Evolutionary conservation across 2,113 vertebrate genomes (phyloP).

Genomic region (Tringa solitaria): DNA sequence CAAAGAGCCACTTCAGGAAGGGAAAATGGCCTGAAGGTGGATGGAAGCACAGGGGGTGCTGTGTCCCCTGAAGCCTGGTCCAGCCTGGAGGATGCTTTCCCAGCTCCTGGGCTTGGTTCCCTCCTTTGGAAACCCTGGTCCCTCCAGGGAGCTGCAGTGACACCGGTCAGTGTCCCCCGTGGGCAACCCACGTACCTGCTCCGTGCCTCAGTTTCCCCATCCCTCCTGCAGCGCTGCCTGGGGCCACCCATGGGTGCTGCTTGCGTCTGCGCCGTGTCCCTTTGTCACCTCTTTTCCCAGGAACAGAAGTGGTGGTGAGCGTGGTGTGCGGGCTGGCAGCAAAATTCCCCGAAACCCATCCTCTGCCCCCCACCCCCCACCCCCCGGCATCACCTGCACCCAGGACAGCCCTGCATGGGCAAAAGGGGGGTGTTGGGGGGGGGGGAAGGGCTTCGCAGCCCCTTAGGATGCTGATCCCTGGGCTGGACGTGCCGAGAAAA

Average conservation of each 20-base stretch:
- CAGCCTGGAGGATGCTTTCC: neutral
- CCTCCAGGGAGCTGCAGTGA: neutral
- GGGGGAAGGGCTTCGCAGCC: neutral
- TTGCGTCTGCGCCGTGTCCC: accelerated
- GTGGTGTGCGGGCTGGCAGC: accelerated
- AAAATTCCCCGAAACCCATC: neutral
- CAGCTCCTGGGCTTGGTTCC: neutral
- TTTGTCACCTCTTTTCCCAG: neutral
- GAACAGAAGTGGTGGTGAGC: neutral
- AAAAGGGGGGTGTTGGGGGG: too few relatives aligned
- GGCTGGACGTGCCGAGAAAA: neutral
- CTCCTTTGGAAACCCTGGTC: accelerated
- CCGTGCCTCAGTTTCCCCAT: neutral
- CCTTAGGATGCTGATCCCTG: neutral
- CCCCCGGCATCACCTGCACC: neutral
- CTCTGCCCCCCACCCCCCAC: neutral
- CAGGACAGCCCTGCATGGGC: accelerated
- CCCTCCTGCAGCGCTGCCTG: neutral
- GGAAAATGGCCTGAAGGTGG: conserved; percentile 39
- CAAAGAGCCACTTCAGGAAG: conserved; percentile 44
- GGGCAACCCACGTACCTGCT: neutral
- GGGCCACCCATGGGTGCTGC: neutral
- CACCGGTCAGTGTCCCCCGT: accelerated
- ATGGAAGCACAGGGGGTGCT: neutral
- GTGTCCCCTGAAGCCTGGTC: neutral